Conservation (phyloP, 1,140 invertebrate genomes). For the Magallana angulata region DNA sequence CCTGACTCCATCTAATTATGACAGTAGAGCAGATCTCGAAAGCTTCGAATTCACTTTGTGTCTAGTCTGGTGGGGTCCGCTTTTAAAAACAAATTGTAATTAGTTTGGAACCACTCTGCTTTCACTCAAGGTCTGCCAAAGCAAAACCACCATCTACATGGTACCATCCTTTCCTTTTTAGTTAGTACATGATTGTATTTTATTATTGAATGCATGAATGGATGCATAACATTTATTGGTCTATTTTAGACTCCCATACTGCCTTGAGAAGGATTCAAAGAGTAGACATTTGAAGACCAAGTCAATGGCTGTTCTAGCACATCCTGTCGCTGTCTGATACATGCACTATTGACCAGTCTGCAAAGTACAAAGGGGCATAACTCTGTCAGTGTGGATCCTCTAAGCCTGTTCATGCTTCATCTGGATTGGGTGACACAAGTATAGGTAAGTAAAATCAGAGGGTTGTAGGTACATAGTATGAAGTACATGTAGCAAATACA, state of each 20-base stretch:
- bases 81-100: no score
- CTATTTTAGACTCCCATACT: neutral
- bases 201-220: no score
- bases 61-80: no score
- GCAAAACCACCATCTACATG: no score
- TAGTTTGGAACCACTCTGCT: no score
- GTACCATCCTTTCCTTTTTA: no score
- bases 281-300: neutral
- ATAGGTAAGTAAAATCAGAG: neutral
- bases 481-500: no score
- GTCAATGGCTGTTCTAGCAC: neutral
- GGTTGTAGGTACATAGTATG: neutral
- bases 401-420: neutral
- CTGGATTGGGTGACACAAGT: neutral
- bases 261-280: neutral
- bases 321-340: neutral
- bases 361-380: neutral
- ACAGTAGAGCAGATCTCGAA: no score
- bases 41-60: no score
- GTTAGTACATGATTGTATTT: no score
- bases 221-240: neutral
- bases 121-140: no score
- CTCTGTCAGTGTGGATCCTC: neutral
- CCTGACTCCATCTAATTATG: no score
- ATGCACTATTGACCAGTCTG: neutral